phyloP scores from a whole-genome alignment of 2,797 vertebrate genomes.

The Echeneis naucrates region DNA sequence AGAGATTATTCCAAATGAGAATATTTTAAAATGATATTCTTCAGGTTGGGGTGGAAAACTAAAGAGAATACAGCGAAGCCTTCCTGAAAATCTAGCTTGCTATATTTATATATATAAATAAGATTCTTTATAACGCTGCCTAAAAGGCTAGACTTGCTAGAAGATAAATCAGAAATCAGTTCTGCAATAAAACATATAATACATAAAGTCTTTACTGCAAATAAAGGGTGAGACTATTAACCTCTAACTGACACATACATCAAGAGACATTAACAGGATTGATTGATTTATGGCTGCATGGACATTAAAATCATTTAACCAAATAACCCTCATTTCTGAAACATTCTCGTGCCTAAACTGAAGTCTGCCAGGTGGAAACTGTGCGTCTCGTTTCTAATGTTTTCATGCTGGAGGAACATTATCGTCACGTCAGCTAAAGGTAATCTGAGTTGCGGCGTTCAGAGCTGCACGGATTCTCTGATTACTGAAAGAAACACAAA shows the following conservation, averaged over 20 bases:
- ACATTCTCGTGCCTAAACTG: neutral
- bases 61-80: neutral
- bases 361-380: neutral
- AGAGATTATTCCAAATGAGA: constrained; percentile 79
- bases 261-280: too few relatives aligned
- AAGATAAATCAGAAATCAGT: neutral
- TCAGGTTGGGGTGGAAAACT: constrained; percentile 66
- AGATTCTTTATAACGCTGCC: fast-evolving
- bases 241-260: too few relatives aligned
- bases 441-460: constrained; percentile 6
- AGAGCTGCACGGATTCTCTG: constrained; percentile 5
- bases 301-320: neutral
- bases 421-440: neutral
- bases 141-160: neutral
- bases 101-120: too few relatives aligned
- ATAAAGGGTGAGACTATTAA: too few relatives aligned
- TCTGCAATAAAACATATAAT: neutral
- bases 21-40: constrained; percentile 99
- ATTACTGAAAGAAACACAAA: neutral
- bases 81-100: constrained; percentile 4
- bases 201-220: too few relatives aligned
- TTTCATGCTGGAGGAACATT: constrained; percentile 12
- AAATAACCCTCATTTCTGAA: neutral
- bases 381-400: constrained; percentile 4
- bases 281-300: too few relatives aligned